phyloP scores from a whole-genome alignment of 2,113 vertebrate species.

The Helogale parvula region DNA sequence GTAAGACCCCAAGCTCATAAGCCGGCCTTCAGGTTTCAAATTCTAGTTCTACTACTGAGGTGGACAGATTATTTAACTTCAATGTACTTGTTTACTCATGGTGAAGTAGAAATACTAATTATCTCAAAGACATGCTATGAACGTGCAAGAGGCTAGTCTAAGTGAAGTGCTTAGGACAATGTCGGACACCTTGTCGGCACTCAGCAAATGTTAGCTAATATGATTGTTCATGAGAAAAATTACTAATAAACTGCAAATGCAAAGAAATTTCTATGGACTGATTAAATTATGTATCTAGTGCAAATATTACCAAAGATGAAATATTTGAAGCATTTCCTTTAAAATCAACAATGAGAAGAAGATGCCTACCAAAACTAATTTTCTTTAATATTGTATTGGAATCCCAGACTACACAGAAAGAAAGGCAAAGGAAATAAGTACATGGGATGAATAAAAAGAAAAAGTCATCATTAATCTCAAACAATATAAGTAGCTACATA shows the following conservation, averaged over 20 bases:
- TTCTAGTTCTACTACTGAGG: not conserved
- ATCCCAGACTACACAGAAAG: not conserved
- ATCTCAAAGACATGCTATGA: not conserved
- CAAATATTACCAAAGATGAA: constrained; percentile 27
- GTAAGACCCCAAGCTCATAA: not conserved
- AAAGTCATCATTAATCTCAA: not conserved
- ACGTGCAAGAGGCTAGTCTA: not conserved
- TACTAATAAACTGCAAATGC: not conserved
- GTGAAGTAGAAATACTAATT: not conserved
- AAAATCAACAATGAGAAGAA: constrained; percentile 21
- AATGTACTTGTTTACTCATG: not conserved
- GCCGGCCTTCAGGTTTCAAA: not conserved
- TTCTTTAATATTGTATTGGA: not conserved
- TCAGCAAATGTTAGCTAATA: not conserved
- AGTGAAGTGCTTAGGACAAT: not conserved
- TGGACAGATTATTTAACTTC: not conserved
- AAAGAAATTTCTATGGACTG: not conserved
- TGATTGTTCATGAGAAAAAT: constrained; percentile 3
- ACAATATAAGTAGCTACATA: not conserved
- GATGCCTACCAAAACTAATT: not conserved
- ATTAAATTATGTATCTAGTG: not conserved
- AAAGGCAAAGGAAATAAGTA: not conserved
- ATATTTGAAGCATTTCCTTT: not conserved
- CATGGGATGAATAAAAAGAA: not conserved
- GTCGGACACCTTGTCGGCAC: not conserved